These are phyloP conservation scores for Oryzias celebensis DNA, from an alignment of 2,113 vertebrate genomes.

Conservation along the genomic window DNA sequence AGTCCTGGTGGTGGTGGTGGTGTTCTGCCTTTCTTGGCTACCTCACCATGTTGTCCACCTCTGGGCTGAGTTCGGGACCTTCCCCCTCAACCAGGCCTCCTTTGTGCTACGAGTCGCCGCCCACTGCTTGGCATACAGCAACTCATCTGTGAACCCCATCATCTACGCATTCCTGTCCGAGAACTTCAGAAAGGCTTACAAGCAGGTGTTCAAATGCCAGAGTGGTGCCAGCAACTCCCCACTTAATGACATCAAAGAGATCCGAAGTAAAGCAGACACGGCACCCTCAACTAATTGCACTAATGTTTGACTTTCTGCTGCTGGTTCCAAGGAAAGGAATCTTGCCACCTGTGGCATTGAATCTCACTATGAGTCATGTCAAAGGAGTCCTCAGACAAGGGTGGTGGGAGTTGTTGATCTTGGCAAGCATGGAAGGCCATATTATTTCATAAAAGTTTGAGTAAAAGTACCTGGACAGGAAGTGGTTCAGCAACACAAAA, in stretches of 20 bases:
- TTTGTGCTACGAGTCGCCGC: constrained; percentile 88
- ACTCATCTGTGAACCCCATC: constrained; percentile 96
- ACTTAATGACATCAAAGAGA: constrained; percentile 81
- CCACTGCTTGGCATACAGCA: constrained; percentile 97
- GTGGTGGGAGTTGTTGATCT: constrained; percentile 5
- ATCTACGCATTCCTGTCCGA: constrained; percentile 97
- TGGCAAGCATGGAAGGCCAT: constrained; percentile 14
- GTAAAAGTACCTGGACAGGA: constrained; percentile 6
- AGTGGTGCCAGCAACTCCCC: constrained; percentile 64
- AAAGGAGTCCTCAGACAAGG: constrained; percentile 1
- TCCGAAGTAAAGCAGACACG: constrained; percentile 83
- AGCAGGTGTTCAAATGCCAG: constrained; percentile 92
- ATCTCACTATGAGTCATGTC: constrained; percentile 1
- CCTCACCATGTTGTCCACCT: constrained; percentile 92
- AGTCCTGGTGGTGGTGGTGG: constrained; percentile 94
- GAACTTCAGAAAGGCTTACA: constrained; percentile 96
- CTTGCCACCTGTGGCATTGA: neutral
- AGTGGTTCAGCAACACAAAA: neutral
- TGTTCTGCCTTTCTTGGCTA: constrained; percentile 97
- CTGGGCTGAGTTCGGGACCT: constrained; percentile 93
- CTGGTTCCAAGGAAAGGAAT: neutral
- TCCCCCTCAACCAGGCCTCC: constrained; percentile 93
- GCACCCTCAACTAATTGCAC: constrained; percentile 91
- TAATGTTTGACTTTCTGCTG: constrained; percentile 80
- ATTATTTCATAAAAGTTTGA: neutral